A percentile compares a stretch with the other conserved stretches of the same genome.
Evolutionary conservation across 2,113 vertebrate genomes (phyloP).

Genomic region (Albula glossodonta): DNA sequence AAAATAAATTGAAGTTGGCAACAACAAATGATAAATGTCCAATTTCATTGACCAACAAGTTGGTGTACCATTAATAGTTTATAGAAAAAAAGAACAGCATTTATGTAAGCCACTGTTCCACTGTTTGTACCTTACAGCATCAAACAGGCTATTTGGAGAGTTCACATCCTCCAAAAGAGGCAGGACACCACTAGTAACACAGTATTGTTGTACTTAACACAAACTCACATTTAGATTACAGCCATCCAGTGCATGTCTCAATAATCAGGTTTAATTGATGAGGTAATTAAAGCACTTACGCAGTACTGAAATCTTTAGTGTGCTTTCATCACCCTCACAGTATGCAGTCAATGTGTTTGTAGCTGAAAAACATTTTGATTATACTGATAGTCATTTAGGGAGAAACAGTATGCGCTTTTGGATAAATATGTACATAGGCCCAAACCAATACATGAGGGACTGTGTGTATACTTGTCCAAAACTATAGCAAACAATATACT

Average conservation of each 20-base stretch:
- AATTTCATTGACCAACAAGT: slow-evolving; percentile 21
- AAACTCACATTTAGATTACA: slow-evolving; percentile 56
- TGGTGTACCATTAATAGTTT: slow-evolving; percentile 32
- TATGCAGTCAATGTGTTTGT: neutral
- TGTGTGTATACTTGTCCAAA: neutral
- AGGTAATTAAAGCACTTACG: slow-evolving; percentile 25
- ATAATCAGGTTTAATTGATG: slow-evolving; percentile 17
- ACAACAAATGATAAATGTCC: slow-evolving; percentile 34
- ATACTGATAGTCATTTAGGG: slow-evolving; percentile 12
- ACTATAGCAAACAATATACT: neutral
- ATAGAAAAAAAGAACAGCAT: slow-evolving; percentile 27
- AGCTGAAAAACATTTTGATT: neutral
- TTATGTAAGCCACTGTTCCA: slow-evolving; percentile 23
- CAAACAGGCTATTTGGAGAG: slow-evolving; percentile 15
- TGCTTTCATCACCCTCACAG: slow-evolving; percentile 14
- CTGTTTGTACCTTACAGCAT: slow-evolving; percentile 40
- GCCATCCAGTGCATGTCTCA: slow-evolving; percentile 46
- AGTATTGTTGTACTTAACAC: slow-evolving; percentile 22
- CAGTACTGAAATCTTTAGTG: slow-evolving; percentile 13
- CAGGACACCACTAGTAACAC: neutral
- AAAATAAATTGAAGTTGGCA: slow-evolving; percentile 50
- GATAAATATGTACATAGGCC: neutral
- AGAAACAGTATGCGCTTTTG: slow-evolving; percentile 9
- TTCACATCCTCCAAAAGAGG: slow-evolving; percentile 6
- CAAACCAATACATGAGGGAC: neutral